Base-by-base conservation (phyloP, 2,888 invertebrate genomes). In the Nasonovia ribisnigri region DNA sequence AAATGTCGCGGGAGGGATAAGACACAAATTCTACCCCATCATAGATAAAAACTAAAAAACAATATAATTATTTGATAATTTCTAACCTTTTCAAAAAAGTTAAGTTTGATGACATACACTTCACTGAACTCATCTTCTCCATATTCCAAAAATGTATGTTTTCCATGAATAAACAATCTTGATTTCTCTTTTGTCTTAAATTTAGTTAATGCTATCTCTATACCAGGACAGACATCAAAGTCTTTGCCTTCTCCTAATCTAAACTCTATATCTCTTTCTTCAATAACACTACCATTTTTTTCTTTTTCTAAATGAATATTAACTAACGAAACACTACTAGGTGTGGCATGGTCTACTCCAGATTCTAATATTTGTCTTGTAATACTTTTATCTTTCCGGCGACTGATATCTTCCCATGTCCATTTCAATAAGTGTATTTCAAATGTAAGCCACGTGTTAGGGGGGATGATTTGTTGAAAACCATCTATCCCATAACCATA, bases 401-500 rank as follows among this genome's bases (percentile, higher is more conserved):
- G 97, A 95, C 98, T 98, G 88, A 99, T 95, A 96, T 99, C 99
- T 96, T 99, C 99, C 60, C 97, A 97, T 95, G 97, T 96, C 98
- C 98, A 99, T 94, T 97, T 97, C 88, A 99, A 96, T 96, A 99
- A 97, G 96, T 99, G 96, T 96, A 98, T 98, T 97, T 98, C 98
- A 96, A 99, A 99, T 95, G 98, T 97, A 11, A 99, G 96, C 0
- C 98, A 98, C 0, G 99, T 96, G 95, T 98, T 97, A 20, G 98
- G 97, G 51, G 99, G 99, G 95, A 99, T 99, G 95, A 97, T 97
- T 3, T 99, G 99, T 0, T 98, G 98, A 95, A 97, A 97, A 94
- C 99, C 99, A 51, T 96, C 95, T 94, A 97, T 97, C 11, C 99
- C 99, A 95, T 99, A 99, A 0, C 98, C 99, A 96, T 99, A 99